Base-by-base conservation (phyloP, 2,888 invertebrate species). In the Sphaerophoria rueppellii region DNA sequence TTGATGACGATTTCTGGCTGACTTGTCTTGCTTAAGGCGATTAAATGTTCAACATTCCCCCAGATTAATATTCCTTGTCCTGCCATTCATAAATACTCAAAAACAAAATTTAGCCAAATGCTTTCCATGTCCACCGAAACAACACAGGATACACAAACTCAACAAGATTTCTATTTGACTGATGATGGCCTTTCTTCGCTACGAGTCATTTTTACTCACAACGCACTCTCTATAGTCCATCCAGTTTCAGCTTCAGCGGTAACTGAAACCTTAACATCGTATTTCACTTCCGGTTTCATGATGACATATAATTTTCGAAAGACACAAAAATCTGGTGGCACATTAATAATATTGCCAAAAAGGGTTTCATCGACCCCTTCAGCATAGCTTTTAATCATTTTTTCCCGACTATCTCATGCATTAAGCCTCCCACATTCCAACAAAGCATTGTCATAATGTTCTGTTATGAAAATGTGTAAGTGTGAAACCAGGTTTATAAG, bases 311-410 rank as follows among this genome's bases (percentile, higher is more conserved):
- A 2, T 24, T 24, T 24, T 24, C 24, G 24, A 24, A 60, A 12
- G 16, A 52, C 60, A 73, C 60, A 82, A 82, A 79, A 79, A 82
- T 82, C 77, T 82, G 72, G 40, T 77, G 67, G 72, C 57, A 72
- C 72, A 77, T 77, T 82, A 55, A 82, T 82, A 73, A 73, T 82
- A 77, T 82, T 77, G 58, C 55, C 6, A 43, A 58, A 78, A 72
- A 67, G 81, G 71, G 65, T 71, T 67, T 67, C 24, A 24, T 24
- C 35, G 50, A 12, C 40, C 75, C 76, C 71, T 76, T 77, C 81
- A 81, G 71, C 76, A 57, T 43, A 65, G 50, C 55, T 61, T 58
- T 80, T 61, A 80, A 69, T 80, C 54, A 80, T 75, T 75, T 52
- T 52, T 63, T 37, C 57, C 9, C 48, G 6, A 63, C 50, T 43